Evolutionary conservation across 2,888 invertebrate species (phyloP).

Genomic region (Machimus atricapillus): DNA sequence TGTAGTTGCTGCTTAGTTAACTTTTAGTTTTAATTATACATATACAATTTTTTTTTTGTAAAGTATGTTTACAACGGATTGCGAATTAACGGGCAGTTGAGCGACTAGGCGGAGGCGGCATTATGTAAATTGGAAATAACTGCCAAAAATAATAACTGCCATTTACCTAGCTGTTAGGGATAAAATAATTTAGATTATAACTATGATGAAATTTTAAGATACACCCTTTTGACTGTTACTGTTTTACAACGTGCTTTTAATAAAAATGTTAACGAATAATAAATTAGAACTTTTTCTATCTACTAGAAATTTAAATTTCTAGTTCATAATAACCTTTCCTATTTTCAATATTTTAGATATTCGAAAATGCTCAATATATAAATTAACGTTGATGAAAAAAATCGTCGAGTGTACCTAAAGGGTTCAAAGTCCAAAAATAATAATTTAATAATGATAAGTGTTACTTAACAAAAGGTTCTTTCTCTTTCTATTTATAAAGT

Average conservation of each 20-base stretch:
- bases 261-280: slow-evolving; percentile 26
- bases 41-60: slow-evolving; percentile 11
- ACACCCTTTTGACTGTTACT: slow-evolving; percentile 16
- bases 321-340: too few relatives aligned
- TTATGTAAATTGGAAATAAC: neutral
- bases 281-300: neutral
- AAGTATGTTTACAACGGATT: neutral
- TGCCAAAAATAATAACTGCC: slow-evolving; percentile 24
- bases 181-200: slow-evolving; percentile 9
- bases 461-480: neutral
- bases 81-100: neutral
- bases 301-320: too few relatives aligned
- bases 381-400: too few relatives aligned
- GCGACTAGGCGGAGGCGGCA: neutral
- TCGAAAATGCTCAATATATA: too few relatives aligned
- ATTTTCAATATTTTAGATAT: too few relatives aligned
- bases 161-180: slow-evolving; percentile 16
- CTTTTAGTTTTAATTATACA: neutral
- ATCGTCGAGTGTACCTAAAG: too few relatives aligned
- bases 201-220: neutral
- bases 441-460: too few relatives aligned
- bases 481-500: neutral
- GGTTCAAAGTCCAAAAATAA: too few relatives aligned
- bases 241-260: slow-evolving; percentile 27
- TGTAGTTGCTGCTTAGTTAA: neutral